These are phyloP conservation scores for Cydia splendana DNA, from an alignment of 1,140 invertebrate species.

Conservation along the genomic window DNA sequence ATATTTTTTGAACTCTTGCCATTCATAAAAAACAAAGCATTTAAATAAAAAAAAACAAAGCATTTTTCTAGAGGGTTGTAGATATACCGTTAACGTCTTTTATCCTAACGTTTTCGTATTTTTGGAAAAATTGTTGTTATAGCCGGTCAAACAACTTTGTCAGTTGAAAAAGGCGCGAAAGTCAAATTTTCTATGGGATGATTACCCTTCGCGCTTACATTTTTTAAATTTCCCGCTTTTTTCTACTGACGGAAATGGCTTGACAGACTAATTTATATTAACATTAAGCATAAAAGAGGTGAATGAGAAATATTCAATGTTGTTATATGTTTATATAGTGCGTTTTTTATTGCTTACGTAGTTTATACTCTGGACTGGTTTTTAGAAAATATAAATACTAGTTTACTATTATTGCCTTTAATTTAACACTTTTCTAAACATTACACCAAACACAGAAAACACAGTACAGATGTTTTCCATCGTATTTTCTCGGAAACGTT, in stretches of 20 bases:
- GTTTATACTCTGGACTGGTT: slow-evolving; percentile 6
- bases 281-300: slow-evolving; percentile 12
- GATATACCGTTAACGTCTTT: neutral
- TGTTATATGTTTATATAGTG: slow-evolving; percentile 16
- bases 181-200: no score
- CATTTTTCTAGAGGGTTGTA: neutral
- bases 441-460: neutral
- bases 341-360: slow-evolving; percentile 5
- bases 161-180: no score
- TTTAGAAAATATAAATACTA: slow-evolving; percentile 7
- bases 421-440: neutral
- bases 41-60: neutral
- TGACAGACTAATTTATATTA: neutral
- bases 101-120: neutral
- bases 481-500: no score
- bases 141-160: no score
- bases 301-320: slow-evolving; percentile 11
- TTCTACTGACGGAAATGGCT: no score
- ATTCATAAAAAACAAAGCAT: slow-evolving; percentile 7
- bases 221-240: no score
- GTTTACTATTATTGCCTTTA: slow-evolving; percentile 13
- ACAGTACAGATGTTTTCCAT: no score
- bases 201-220: no score
- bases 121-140: neutral
- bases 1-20: neutral